phyloP scores from a whole-genome alignment of 1,140 invertebrate species.

The Magallana ariakensis region DNA sequence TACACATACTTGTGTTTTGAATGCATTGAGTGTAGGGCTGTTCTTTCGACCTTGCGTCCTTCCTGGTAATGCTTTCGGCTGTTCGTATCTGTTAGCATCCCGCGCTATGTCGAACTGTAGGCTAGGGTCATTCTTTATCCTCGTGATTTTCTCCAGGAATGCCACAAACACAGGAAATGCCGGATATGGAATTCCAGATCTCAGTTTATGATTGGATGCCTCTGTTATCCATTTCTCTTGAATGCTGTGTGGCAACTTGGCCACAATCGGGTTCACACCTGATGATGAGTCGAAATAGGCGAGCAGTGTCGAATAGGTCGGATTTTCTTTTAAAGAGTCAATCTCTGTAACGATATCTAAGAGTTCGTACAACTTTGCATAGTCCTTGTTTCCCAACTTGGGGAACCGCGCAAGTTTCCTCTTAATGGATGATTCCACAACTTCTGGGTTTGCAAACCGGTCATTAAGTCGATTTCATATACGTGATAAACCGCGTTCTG shows the following conservation, averaged over 20 bases:
- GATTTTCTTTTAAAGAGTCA: conserved; percentile 50
- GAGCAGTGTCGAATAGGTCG: conserved; percentile 45
- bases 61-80: neutral
- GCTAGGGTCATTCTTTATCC: conserved; percentile 59
- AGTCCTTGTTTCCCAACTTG: conserved; percentile 54
- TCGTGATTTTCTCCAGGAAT: conserved; percentile 41
- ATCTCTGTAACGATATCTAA: conserved; percentile 59
- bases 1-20: neutral
- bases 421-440: conserved; percentile 56
- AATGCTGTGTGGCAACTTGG: conserved; percentile 53
- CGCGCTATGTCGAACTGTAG: conserved; percentile 48
- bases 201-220: conserved; percentile 42
- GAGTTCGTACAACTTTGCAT: conserved; percentile 59
- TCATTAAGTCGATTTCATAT: conserved; percentile 63
- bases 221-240: conserved; percentile 56
- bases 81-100: neutral
- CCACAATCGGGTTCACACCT: conserved; percentile 57
- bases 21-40: neutral
- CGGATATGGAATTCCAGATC: conserved; percentile 5
- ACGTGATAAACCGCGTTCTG: conserved; percentile 38
- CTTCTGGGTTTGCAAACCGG: conserved; percentile 56
- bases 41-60: neutral
- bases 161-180: conserved; percentile 37
- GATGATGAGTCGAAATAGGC: conserved; percentile 58
- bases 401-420: conserved; percentile 58